phyloP scores from a whole-genome alignment of 2,888 invertebrate species.

The Tinea trinotella region DNA sequence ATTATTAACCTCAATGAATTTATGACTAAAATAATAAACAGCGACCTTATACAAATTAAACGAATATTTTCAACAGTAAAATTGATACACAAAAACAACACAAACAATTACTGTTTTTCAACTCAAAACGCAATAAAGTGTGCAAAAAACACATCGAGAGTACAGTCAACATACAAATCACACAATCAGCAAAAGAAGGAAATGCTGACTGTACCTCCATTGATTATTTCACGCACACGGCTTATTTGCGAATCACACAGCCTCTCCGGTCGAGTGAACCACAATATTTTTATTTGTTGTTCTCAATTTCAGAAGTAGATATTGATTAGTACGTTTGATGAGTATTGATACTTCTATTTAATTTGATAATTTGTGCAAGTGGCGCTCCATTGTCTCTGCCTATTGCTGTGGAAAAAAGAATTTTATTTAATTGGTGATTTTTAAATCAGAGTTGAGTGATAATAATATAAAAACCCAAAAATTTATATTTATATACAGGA shows the following conservation, averaged over 20 bases:
- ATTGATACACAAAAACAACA: background rate
- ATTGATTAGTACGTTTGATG: background rate
- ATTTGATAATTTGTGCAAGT: too few relatives aligned
- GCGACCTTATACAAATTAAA: too few relatives aligned
- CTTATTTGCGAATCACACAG: slow-evolving; percentile 15
- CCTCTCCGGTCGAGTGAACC: background rate
- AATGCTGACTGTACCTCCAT: slow-evolving; percentile 7
- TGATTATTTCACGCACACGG: slow-evolving; percentile 14
- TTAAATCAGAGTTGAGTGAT: too few relatives aligned
- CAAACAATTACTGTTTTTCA: background rate
- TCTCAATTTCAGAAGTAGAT: slow-evolving; percentile 5
- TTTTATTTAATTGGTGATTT: too few relatives aligned
- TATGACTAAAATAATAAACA: too few relatives aligned
- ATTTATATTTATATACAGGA: too few relatives aligned
- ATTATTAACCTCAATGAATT: too few relatives aligned
- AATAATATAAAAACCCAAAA: too few relatives aligned
- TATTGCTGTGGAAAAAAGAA: too few relatives aligned
- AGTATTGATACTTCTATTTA: background rate
- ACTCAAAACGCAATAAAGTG: background rate
- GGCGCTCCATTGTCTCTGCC: too few relatives aligned
- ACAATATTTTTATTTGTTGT: slow-evolving; percentile 16
- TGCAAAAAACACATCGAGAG: slow-evolving; percentile 5
- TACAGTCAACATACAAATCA: background rate
- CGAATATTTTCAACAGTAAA: background rate
- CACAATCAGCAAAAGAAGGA: background rate